Evolutionary conservation across 1,140 invertebrate genomes (phyloP), one percentile per base, ranked within the genome.

Genomic region (Papilio polytes): DNA sequence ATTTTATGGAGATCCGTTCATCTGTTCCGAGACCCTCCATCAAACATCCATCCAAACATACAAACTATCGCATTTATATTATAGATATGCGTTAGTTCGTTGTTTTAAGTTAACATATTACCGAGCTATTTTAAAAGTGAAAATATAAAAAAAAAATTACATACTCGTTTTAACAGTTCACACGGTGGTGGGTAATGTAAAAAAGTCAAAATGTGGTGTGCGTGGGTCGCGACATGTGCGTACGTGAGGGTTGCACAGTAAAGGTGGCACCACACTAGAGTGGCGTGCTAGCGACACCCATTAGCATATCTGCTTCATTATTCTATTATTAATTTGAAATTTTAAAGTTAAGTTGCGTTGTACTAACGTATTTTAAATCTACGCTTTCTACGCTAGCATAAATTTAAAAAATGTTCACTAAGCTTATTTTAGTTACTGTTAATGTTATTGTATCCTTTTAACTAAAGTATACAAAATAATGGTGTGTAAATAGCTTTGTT

Each of bases 221-320:
- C 63, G 63, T 70, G 63, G 26, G 63, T 12, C 26, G 63, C 26
- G 63, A 70, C 63, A 70, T 70, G 63, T 70, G 63, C 63, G 20
- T 70, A 70, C 26, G 63, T 70, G 63, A 70, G 63, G 63, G 63
- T 70, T 70, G 63, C 63, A 36, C 22, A 13, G 63, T 70, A 70
- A 70, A 26, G 59, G 10, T 22, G 10, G 59, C 59, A 70, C 22
- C 63, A 70, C 26, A 70, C 22, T 70, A 36, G 26, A 15, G 63
- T 31, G 26, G 63, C 26, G 63, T 70, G 63, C 22, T 31, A 70
- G 12, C 3, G 22, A 13, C 22, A 2, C 4, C 6, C 12, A 70
- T 70, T 70, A 70, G 26, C 63, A 70, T 63, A 63, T 63, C 59
- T 63, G 20, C 3, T 13, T n/a, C 7, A 56, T 56, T 56, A 56